These are phyloP conservation scores for Lagodon rhomboides DNA, from an alignment of 2,797 vertebrate genomes.

Conservation along the genomic window DNA sequence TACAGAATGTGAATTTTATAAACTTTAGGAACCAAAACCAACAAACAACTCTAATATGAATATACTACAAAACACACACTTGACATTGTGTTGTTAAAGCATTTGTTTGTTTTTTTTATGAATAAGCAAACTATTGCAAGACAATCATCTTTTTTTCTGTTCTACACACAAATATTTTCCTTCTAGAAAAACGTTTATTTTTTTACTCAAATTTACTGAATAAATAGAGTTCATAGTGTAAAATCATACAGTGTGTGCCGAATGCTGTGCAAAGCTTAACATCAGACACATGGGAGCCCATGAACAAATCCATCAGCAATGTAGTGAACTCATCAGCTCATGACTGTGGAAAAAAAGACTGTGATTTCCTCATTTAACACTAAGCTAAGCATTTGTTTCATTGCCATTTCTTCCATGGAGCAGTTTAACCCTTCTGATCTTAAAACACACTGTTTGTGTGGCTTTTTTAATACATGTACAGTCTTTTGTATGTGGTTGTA, in stretches of 20 bases:
- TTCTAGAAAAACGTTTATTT: background rate
- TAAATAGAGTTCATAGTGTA: background rate
- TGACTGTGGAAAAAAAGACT: background rate
- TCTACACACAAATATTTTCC: background rate
- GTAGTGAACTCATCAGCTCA: background rate
- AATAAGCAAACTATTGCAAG: background rate
- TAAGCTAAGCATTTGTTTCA: background rate
- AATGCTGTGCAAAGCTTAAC: conserved; percentile 3
- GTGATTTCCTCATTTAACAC: background rate
- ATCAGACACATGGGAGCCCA: background rate
- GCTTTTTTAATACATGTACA: too few species aligned
- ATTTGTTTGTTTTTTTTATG: background rate
- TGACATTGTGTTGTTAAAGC: background rate
- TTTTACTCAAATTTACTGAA: background rate
- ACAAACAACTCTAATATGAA: background rate
- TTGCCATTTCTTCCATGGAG: background rate
- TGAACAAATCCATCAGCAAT: background rate
- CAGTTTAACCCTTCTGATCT: background rate
- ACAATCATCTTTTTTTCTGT: background rate
- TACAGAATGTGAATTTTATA: background rate
- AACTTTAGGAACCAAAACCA: background rate
- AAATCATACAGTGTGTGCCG: background rate
- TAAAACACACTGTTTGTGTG: too few species aligned
- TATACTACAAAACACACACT: background rate
- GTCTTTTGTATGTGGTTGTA: too few species aligned